Percentiles rank a stretch among this genome's conserved stretches.
phyloP scores from a whole-genome alignment of 2,113 vertebrate species.

The Chinchilla lanigera region DNA sequence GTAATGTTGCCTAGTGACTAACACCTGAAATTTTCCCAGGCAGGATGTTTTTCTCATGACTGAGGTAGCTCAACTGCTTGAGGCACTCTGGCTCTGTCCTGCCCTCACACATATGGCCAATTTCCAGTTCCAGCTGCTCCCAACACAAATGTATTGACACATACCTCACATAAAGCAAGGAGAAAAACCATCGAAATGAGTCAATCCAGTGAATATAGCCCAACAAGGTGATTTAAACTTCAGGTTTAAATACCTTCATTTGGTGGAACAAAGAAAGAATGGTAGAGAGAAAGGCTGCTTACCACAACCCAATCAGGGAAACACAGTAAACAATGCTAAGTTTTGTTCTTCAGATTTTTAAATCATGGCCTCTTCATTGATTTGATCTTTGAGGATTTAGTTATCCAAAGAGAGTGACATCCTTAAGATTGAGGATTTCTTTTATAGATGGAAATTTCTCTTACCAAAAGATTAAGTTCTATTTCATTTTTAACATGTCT shows the following conservation, averaged over 20 bases:
- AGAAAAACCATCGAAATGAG: not conserved
- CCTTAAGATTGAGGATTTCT: not conserved
- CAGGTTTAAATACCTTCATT: not conserved
- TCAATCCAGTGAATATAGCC: not conserved
- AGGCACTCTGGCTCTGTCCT: too few relatives aligned
- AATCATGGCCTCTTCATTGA: not conserved
- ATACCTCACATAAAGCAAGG: not conserved
- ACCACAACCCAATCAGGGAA: not conserved
- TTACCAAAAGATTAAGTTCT: not conserved
- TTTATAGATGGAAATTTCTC: not conserved
- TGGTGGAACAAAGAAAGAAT: not conserved
- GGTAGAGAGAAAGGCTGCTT: not conserved
- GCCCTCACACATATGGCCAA: too few relatives aligned
- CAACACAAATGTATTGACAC: not conserved
- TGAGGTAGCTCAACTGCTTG: too few relatives aligned
- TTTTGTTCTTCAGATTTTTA: not conserved
- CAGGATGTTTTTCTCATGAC: too few relatives aligned
- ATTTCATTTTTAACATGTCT: not conserved
- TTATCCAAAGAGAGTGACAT: not conserved
- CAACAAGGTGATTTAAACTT: not conserved
- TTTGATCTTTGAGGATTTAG: not conserved
- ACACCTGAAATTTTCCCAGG: too few relatives aligned
- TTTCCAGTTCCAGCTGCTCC: too few relatives aligned
- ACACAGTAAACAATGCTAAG: not conserved
- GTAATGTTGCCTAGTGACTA: too few relatives aligned